Percentiles rank a stretch among this genome's conserved stretches.
Conservation (phyloP, 2,888 invertebrate genomes). For the Seladonia tumulorum region DNA sequence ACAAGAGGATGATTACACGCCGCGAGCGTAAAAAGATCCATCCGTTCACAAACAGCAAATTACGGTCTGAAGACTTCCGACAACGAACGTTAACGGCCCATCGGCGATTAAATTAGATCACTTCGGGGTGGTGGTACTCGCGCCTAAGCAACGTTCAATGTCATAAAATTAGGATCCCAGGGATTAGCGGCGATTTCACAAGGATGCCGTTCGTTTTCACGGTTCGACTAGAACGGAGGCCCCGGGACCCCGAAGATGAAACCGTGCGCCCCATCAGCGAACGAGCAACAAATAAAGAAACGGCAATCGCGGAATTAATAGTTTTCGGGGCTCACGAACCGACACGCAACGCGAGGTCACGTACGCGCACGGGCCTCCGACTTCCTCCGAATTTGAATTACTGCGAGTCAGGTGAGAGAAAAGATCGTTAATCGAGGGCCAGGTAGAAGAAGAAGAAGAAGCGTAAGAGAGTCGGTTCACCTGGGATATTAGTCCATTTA, state of each 20-base stretch:
- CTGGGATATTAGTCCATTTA: conserved; percentile 50
- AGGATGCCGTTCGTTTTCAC: conserved; percentile 47
- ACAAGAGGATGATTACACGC: background rate
- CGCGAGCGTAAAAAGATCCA: background rate
- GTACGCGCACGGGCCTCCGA: conserved; percentile 37
- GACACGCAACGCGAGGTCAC: conserved; percentile 51
- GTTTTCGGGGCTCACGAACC: conserved; percentile 44
- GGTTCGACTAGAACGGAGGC: conserved; percentile 35
- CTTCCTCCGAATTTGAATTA: conserved; percentile 66
- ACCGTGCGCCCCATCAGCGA: background rate
- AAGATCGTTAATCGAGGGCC: conserved; percentile 62
- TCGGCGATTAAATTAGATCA: background rate
- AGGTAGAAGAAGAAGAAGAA: conserved; percentile 32
- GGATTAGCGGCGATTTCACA: conserved; percentile 28
- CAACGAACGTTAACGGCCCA: background rate
- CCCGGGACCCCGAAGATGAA: background rate
- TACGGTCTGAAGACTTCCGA: background rate
- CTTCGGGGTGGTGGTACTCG: background rate
- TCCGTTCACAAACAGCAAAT: background rate
- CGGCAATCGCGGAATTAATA: conserved; percentile 57
- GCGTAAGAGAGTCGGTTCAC: conserved; percentile 28
- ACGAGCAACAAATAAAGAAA: conserved; percentile 26
- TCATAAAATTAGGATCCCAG: conserved; percentile 9
- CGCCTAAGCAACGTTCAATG: background rate
- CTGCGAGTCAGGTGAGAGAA: conserved; percentile 55